Base-by-base conservation (phyloP, 1,140 invertebrate genomes). In the Carcinoscorpius rotundicauda region DNA sequence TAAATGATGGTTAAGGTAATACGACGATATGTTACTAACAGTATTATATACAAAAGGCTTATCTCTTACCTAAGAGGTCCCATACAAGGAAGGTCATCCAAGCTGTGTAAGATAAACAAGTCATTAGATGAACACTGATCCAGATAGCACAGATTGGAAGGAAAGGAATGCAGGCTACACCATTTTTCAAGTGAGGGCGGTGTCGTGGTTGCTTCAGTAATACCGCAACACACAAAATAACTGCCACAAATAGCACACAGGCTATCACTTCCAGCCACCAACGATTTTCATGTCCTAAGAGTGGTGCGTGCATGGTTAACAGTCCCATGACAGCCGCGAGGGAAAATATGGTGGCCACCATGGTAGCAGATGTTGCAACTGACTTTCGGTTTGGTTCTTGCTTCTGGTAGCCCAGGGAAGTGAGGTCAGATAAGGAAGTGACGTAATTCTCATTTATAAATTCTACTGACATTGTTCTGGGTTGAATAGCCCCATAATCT, bases 61-160 rank as follows among this genome's bases (percentile, higher is more conserved):
- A 29, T 29, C 29, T 29, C 29, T 29, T 29, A 29, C 29, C 29
- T 29, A 29, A 29, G 29, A 29, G 29, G 29, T 29, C 29, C 70
- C 70, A 71, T n/a, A 71, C 62, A n/a, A 67, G 60, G 8, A 63
- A 60, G 4, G 64, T 55, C 1, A 71, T 11, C 70, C 68, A 71
- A 53, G 70, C 64, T 9, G 65, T 55, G 11, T 59, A 62, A n/a
- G 68, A 64, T 53, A 71, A 61, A 48, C 60, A 64, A 29, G 66
- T 61, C 1, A 71, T 58, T 4, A 71, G 61, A 57, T 70, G 70
- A 4, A 71, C 61, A 51, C 70, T 62, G 64, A 71, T 63, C 69
- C 66, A 70, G 60, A 71, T 64, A 48, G 70, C 59, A 10, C 64
- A 66, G 10, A 71, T n/a, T n/a, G 70, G 70, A 59, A 71, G 63